These are phyloP conservation scores for Brenthis hecate DNA, from an alignment of 2,888 invertebrate species.

Conservation along the genomic window DNA sequence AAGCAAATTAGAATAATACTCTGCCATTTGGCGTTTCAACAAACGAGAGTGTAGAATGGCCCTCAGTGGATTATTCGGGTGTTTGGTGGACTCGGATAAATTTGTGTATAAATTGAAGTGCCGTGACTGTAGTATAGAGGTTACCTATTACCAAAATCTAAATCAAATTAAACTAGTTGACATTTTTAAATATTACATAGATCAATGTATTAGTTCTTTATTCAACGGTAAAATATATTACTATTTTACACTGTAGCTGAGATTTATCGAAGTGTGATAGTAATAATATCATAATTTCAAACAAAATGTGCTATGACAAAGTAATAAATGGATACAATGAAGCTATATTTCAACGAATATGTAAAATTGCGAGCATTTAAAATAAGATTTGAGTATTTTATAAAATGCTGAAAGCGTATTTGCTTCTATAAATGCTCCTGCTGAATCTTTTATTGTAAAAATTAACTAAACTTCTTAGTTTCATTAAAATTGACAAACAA, in stretches of 20 bases:
- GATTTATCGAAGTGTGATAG: constrained; percentile 17
- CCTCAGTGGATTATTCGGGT: constrained; percentile 77
- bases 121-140: constrained; percentile 58
- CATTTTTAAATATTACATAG: too few relatives aligned
- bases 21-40: constrained; percentile 80
- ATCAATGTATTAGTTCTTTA: too few relatives aligned
- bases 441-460: too few relatives aligned
- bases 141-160: constrained; percentile 47
- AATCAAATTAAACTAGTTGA: not conserved
- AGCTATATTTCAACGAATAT: constrained; percentile 29
- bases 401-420: not conserved
- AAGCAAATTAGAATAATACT: constrained; percentile 81
- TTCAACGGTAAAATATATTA: not conserved
- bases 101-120: constrained; percentile 76
- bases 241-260: not conserved
- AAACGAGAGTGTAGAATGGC: constrained; percentile 74
- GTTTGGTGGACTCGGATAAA: constrained; percentile 66
- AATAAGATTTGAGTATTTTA: constrained; percentile 24
- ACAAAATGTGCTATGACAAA: constrained; percentile 32
- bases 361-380: constrained; percentile 22
- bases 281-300: constrained; percentile 27
- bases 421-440: not conserved
- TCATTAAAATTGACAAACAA: too few relatives aligned
- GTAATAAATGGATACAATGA: constrained; percentile 35
- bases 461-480: too few relatives aligned